phyloP scores from a whole-genome alignment of 2,113 vertebrate genomes.

The Nothobranchius kuhntae region DNA sequence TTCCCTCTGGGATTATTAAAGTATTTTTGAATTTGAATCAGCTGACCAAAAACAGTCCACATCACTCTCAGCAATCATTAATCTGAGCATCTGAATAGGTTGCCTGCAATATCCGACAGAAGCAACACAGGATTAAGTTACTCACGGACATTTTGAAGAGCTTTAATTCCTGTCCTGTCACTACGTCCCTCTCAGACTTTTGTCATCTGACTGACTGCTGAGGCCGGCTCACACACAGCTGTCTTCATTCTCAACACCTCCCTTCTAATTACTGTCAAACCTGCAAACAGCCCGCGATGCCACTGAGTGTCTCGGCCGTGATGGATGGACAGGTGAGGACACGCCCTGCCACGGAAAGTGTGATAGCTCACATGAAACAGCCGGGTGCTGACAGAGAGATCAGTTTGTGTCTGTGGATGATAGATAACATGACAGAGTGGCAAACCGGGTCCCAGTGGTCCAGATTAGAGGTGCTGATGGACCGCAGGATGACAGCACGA shows the following conservation, averaged over 20 bases:
- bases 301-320: conserved; percentile 37
- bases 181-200: conserved; percentile 18
- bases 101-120: conserved; percentile 18
- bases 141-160: conserved; percentile 36
- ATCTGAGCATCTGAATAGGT: conserved; percentile 22
- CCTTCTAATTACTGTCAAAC: conserved; percentile 67
- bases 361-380: conserved; percentile 50
- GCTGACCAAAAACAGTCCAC: conserved; percentile 35
- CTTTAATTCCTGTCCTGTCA: conserved; percentile 31
- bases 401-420: conserved; percentile 44
- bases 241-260: conserved; percentile 62
- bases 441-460: conserved; percentile 12
- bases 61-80: conserved; percentile 32
- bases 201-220: conserved; percentile 42
- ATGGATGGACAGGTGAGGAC: conserved; percentile 72
- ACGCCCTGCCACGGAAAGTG: conserved; percentile 26
- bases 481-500: conserved; percentile 9
- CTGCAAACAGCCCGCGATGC: conserved; percentile 39
- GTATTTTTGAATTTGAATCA: neutral
- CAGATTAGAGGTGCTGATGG: conserved; percentile 16
- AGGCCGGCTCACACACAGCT: conserved; percentile 48
- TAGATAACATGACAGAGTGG: conserved; percentile 44
- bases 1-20: too few relatives aligned
- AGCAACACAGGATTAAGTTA: conserved; percentile 27
- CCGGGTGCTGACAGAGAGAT: conserved; percentile 65